phyloP scores from a whole-genome alignment of 2,888 invertebrate species.

The Heteromyza rotundicornis region DNA sequence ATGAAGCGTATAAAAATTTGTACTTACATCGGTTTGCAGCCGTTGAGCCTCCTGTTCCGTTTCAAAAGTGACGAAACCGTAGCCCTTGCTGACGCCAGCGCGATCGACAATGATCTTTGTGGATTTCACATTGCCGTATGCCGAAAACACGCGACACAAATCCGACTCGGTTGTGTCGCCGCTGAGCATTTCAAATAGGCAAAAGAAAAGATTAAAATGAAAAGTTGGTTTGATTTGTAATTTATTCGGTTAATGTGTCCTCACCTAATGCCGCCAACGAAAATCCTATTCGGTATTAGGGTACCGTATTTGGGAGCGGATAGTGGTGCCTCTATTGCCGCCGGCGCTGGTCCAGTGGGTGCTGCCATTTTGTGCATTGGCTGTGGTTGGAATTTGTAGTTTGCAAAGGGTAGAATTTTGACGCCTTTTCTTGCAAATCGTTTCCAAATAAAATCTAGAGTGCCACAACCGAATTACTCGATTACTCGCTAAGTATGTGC shows the following conservation, averaged over 20 bases:
- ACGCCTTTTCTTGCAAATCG: constrained; percentile 28
- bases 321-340: constrained; percentile 60
- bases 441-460: background rate
- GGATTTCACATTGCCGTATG: constrained; percentile 86
- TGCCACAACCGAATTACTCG: background rate
- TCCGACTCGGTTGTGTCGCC: constrained; percentile 92
- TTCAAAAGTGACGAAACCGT: constrained; percentile 82
- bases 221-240: too few relatives aligned
- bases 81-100: constrained; percentile 87
- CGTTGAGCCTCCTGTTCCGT: constrained; percentile 84
- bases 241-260: constrained; percentile 7
- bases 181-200: constrained; percentile 36
- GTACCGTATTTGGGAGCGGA: constrained; percentile 74
- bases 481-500: background rate
- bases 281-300: constrained; percentile 91
- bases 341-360: constrained; percentile 56
- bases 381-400: constrained; percentile 56
- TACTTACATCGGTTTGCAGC: constrained; percentile 72
- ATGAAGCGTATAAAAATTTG: background rate
- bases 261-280: constrained; percentile 91
- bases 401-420: constrained; percentile 59
- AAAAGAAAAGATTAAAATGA: background rate
- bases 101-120: constrained; percentile 95
- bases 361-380: constrained; percentile 59
- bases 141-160: constrained; percentile 87